Evolutionary conservation across 2,113 vertebrate species (phyloP).

Genomic region (Aix galericulata): DNA sequence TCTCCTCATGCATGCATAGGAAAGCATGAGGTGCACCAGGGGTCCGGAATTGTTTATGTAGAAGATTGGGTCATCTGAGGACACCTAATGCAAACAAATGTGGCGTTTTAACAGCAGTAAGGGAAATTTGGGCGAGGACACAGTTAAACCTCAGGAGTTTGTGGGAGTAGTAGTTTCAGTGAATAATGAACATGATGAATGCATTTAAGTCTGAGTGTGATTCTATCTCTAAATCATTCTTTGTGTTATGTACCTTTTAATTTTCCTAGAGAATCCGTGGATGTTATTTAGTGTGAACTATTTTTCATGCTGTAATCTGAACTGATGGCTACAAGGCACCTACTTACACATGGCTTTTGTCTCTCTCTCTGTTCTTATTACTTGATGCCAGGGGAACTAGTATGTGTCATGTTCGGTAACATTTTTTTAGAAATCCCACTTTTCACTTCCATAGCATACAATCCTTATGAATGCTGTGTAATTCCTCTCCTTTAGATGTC

Average conservation of each 20-base stretch:
- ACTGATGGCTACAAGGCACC: not conserved
- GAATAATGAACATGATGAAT: not conserved
- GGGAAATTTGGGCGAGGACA: not conserved
- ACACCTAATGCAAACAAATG: not conserved
- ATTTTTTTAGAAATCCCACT: not conserved
- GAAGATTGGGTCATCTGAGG: not conserved
- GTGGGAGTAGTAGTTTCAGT: not conserved
- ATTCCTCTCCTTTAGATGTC: not conserved
- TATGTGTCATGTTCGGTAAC: not conserved
- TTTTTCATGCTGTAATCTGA: not conserved
- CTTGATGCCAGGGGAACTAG: not conserved
- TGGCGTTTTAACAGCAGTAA: not conserved
- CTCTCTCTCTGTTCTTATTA: not conserved
- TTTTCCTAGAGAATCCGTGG: not conserved
- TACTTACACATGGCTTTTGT: not conserved
- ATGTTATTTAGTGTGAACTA: not conserved
- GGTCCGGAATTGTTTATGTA: not conserved
- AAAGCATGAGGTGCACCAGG: accelerated
- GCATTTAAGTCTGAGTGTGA: not conserved
- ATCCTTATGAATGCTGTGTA: not conserved
- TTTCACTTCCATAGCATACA: not conserved
- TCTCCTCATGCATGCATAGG: too few relatives aligned
- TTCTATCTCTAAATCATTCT: not conserved
- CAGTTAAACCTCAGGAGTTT: not conserved
- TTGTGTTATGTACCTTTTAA: not conserved